Evolutionary conservation across 2,113 vertebrate genomes (phyloP).

Genomic region (Trogon surrucura): DNA sequence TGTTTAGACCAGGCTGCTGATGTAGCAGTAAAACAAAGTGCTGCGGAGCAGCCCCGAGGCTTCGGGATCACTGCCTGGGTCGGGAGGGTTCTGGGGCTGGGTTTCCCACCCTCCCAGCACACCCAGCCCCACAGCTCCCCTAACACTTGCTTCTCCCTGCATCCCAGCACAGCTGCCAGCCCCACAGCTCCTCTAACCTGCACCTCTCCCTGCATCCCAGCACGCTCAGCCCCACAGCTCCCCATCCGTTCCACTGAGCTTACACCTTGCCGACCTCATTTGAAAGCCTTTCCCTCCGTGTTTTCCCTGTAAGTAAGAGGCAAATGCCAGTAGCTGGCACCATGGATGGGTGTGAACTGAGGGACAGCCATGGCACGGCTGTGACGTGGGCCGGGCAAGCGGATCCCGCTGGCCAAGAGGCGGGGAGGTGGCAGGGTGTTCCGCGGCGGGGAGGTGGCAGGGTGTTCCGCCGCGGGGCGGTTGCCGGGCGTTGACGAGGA

Average conservation of each 20-base stretch:
- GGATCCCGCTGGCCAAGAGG: too few species aligned
- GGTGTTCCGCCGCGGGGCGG: accelerated
- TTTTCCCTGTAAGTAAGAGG: accelerated
- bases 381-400: too few species aligned
- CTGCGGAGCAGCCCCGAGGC: accelerated
- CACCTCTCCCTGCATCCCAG: neutral
- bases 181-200: neutral
- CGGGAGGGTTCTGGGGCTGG: neutral
- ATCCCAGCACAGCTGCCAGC: too few species aligned
- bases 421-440: neutral
- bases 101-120: neutral
- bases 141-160: too few species aligned
- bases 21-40: neutral
- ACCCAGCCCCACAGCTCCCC: accelerated
- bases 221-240: accelerated
- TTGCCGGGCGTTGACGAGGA: accelerated
- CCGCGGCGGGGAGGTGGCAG: neutral
- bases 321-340: neutral
- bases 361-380: neutral
- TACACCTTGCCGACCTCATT: accelerated
- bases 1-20: slow-evolving; percentile 31
- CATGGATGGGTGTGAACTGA: accelerated
- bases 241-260: neutral
- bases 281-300: neutral
- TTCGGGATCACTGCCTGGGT: accelerated